phyloP scores from a whole-genome alignment of 2,797 vertebrate genomes.

The Capromys pilorides region DNA sequence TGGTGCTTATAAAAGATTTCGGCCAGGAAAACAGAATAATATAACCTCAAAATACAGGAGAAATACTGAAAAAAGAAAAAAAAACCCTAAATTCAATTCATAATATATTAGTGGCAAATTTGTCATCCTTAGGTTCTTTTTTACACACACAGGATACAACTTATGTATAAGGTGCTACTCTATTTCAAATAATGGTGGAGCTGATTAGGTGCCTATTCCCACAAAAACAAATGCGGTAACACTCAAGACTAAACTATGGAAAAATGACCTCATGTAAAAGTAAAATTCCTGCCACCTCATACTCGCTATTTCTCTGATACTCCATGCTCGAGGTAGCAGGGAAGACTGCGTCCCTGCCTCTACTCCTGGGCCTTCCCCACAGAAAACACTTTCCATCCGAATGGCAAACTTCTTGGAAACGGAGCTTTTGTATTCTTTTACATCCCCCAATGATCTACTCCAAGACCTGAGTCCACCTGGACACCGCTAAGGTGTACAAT shows the following conservation, averaged over 20 bases:
- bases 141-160: slow-evolving; percentile 54
- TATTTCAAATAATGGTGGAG: not conserved
- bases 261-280: slow-evolving; percentile 3
- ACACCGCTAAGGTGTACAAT: not conserved
- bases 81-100: not conserved
- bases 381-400: not conserved
- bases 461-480: not conserved
- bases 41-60: not conserved
- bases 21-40: not conserved
- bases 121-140: not conserved
- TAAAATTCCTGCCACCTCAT: not conserved
- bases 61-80: not conserved
- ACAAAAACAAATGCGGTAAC: not conserved
- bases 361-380: not conserved
- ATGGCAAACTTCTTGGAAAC: not conserved
- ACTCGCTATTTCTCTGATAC: not conserved
- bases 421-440: not conserved
- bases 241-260: not conserved
- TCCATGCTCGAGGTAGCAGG: not conserved
- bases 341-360: not conserved
- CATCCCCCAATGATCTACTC: slow-evolving; percentile 10
- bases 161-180: slow-evolving; percentile 63
- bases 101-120: not conserved
- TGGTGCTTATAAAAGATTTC: not conserved
- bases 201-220: not conserved